phyloP scores from a whole-genome alignment of 2,888 invertebrate genomes.

The Piscicola geometra region DNA sequence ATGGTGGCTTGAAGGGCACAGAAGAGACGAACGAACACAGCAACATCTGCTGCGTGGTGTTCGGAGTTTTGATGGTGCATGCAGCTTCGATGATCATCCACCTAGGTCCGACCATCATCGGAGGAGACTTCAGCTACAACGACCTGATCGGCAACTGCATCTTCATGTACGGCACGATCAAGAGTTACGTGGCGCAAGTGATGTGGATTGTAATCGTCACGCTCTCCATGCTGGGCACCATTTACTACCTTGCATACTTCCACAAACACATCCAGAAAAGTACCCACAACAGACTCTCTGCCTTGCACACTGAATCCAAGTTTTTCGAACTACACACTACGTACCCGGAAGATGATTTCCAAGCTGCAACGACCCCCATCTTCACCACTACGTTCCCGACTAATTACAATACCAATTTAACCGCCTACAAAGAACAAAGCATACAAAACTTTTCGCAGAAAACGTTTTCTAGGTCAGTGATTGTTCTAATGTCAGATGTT shows the following conservation, averaged over 20 bases:
- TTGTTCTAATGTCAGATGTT: no score
- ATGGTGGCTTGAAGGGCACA: constrained; percentile 46
- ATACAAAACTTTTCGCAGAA: not conserved
- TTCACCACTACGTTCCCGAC: not conserved
- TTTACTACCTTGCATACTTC: constrained; percentile 53
- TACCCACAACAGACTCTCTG: constrained; percentile 43
- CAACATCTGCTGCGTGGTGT: constrained; percentile 53
- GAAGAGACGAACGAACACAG: constrained; percentile 43
- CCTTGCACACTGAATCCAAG: constrained; percentile 50
- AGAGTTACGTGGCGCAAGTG: constrained; percentile 54
- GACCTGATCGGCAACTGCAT: constrained; percentile 54
- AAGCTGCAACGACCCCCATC: constrained; percentile 30
- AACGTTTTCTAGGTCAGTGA: not conserved
- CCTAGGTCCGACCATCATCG: constrained; percentile 56
- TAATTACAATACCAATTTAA: not conserved
- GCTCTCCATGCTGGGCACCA: constrained; percentile 49
- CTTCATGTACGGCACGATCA: constrained; percentile 52
- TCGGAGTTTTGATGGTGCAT: constrained; percentile 55
- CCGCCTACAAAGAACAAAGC: not conserved
- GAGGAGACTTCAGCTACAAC: constrained; percentile 55
- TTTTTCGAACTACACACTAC: constrained; percentile 50
- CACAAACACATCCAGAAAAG: constrained; percentile 54
- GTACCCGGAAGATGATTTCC: constrained; percentile 41
- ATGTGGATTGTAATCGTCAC: constrained; percentile 56
- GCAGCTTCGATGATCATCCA: constrained; percentile 54